Percentiles rank a stretch among this genome's conserved stretches.
phyloP scores from a whole-genome alignment of 2,888 invertebrate species.

The Escarpia spicata region DNA sequence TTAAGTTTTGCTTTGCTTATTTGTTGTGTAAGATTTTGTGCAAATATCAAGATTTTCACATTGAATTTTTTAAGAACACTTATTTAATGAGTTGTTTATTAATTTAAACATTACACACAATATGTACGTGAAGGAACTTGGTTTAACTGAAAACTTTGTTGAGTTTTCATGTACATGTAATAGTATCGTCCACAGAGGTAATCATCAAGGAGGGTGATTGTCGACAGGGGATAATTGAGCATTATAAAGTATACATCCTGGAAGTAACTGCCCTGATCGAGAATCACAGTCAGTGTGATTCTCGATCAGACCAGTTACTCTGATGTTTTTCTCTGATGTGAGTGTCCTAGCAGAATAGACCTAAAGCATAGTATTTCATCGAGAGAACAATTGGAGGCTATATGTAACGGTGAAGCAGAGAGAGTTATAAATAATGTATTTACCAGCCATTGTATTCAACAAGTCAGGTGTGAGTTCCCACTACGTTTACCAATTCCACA shows the following conservation, averaged over 20 bases:
- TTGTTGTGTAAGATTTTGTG: too few relatives aligned
- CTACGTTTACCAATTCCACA: not conserved
- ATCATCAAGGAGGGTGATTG: not conserved
- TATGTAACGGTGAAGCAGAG: not conserved
- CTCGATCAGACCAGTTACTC: not conserved
- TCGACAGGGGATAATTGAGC: not conserved
- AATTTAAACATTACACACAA: too few relatives aligned
- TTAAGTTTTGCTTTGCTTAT: too few relatives aligned
- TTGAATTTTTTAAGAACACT: too few relatives aligned
- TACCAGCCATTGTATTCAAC: not conserved
- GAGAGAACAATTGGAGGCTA: not conserved
- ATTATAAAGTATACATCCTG: not conserved
- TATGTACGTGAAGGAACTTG: too few relatives aligned
- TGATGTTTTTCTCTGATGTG: not conserved
- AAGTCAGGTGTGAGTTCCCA: not conserved
- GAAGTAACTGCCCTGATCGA: not conserved
- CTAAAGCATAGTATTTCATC: not conserved
- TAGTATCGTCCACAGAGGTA: not conserved
- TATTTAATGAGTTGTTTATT: too few relatives aligned
- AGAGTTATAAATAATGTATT: not conserved
- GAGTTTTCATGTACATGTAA: not conserved
- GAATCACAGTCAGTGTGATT: not conserved
- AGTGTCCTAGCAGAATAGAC: not conserved
- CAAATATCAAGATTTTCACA: too few relatives aligned
- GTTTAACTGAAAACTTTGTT: too few relatives aligned